Percentiles rank a stretch among this genome's conserved stretches.
Conservation (phyloP, 2,888 invertebrate genomes). For the Ctenicera cuprea region DNA sequence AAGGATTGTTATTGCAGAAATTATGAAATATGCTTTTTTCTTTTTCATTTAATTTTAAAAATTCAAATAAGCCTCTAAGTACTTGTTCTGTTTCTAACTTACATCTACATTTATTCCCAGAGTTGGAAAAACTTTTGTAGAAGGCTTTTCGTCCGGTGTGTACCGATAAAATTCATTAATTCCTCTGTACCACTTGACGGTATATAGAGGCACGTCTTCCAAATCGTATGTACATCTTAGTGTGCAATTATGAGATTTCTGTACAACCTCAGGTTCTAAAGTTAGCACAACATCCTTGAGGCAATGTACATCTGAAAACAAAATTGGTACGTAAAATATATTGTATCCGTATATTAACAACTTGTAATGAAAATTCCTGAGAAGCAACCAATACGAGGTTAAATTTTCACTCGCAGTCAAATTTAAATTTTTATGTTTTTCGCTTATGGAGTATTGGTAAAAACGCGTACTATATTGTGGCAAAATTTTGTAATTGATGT, state of each 20-base stretch:
- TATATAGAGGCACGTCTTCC: conserved; percentile 85
- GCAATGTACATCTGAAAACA: conserved; percentile 76
- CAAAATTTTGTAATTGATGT: too few relatives aligned
- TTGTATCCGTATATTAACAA: too few relatives aligned
- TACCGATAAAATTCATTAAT: conserved; percentile 89
- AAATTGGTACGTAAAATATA: conserved; percentile 2
- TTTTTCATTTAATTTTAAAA: too few relatives aligned
- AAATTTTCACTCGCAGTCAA: too few relatives aligned
- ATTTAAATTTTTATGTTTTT: too few relatives aligned
- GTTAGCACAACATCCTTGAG: conserved; percentile 83
- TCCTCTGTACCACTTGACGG: conserved; percentile 92
- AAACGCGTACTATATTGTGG: too few relatives aligned
- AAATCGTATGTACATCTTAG: conserved; percentile 86
- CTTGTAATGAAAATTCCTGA: too few relatives aligned
- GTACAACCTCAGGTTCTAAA: conserved; percentile 82
- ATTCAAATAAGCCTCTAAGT: too few relatives aligned
- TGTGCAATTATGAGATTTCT: conserved; percentile 80
- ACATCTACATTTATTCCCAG: conserved; percentile 88
- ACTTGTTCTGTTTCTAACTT: conserved; percentile 78
- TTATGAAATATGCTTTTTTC: too few relatives aligned
- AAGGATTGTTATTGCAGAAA: too few relatives aligned
- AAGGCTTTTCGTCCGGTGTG: conserved; percentile 84
- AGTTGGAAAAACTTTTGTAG: conserved; percentile 83
- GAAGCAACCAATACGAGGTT: too few relatives aligned
- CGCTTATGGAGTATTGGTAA: too few relatives aligned